A percentile compares a stretch with the other conserved stretches of the same genome.
These are phyloP conservation scores for Epinephelus fuscoguttatus DNA, from an alignment of 2,113 vertebrate species.

Conservation along the genomic window DNA sequence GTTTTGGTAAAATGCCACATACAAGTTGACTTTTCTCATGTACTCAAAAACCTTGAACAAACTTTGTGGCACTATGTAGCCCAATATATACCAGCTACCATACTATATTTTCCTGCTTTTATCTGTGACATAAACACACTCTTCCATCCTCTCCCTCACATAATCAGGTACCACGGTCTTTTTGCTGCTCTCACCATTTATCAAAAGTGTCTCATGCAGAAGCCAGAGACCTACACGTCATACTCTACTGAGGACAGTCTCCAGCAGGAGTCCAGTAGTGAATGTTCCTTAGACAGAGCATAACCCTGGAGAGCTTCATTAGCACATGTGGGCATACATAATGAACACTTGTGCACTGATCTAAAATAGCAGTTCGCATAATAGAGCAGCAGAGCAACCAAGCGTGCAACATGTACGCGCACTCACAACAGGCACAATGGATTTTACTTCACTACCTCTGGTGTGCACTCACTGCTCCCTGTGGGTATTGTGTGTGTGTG, in stretches of 20 bases:
- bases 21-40: not conserved
- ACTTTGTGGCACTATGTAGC: not conserved
- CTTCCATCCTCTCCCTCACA: not conserved
- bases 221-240: not conserved
- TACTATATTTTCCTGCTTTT: not conserved
- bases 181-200: not conserved
- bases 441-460: constrained; percentile 62
- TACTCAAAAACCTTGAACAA: not conserved
- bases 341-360: constrained; percentile 47
- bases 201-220: not conserved
- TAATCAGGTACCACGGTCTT: not conserved
- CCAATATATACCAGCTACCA: not conserved
- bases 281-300: constrained; percentile 51
- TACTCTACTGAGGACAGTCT: constrained; percentile 1
- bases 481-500: constrained; percentile 30
- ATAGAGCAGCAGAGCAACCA: constrained; percentile 48
- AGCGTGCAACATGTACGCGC: constrained; percentile 41
- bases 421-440: constrained; percentile 48
- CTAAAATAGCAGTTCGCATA: constrained; percentile 64
- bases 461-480: constrained; percentile 63
- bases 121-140: no score
- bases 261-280: constrained; percentile 25
- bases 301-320: constrained; percentile 58
- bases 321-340: constrained; percentile 61
- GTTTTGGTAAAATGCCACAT: not conserved